Evolutionary conservation across 2,888 invertebrate species (phyloP).

Genomic region (Hirtodrosophila histrioides): DNA sequence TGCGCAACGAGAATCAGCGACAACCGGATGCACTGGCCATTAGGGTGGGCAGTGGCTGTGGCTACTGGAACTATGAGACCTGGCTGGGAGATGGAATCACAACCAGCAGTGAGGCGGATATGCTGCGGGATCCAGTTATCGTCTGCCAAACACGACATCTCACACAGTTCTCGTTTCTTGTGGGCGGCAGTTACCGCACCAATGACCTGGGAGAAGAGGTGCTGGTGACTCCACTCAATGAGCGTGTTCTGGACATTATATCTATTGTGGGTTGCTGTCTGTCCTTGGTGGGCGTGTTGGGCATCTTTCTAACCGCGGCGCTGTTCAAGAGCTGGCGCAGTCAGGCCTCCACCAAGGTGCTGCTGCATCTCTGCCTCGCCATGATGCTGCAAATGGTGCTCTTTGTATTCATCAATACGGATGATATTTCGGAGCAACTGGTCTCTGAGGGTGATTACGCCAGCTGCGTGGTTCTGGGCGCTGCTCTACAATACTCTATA

Average conservation of each 20-base stretch:
- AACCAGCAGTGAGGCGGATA: constrained; percentile 30
- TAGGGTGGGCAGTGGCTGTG: constrained; percentile 84
- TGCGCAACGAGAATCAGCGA: constrained; percentile 69
- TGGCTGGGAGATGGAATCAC: constrained; percentile 87
- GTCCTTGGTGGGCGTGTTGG: constrained; percentile 86
- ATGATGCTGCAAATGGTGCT: constrained; percentile 87
- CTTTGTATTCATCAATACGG: constrained; percentile 77
- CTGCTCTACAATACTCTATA: constrained; percentile 88
- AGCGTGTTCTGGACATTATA: constrained; percentile 86
- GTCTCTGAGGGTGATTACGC: constrained; percentile 24
- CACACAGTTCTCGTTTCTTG: constrained; percentile 87
- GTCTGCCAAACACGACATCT: constrained; percentile 86
- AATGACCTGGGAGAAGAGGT: constrained; percentile 73
- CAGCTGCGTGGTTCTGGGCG: constrained; percentile 87
- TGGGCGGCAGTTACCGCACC: constrained; percentile 82
- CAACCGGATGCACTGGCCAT: constrained; percentile 34
- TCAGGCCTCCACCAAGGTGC: constrained; percentile 87
- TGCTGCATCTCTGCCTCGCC: constrained; percentile 88
- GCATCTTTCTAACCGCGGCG: constrained; percentile 87
- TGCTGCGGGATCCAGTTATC: constrained; percentile 77
- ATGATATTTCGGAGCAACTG: constrained; percentile 72
- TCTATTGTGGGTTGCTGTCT: constrained; percentile 87
- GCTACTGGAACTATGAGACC: constrained; percentile 87
- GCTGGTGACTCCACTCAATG: constrained; percentile 82
- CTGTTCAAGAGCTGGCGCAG: constrained; percentile 87